These are phyloP conservation scores for Paedocypris micromegethes DNA, from an alignment of 2,797 vertebrate genomes.

Conservation along the genomic window DNA sequence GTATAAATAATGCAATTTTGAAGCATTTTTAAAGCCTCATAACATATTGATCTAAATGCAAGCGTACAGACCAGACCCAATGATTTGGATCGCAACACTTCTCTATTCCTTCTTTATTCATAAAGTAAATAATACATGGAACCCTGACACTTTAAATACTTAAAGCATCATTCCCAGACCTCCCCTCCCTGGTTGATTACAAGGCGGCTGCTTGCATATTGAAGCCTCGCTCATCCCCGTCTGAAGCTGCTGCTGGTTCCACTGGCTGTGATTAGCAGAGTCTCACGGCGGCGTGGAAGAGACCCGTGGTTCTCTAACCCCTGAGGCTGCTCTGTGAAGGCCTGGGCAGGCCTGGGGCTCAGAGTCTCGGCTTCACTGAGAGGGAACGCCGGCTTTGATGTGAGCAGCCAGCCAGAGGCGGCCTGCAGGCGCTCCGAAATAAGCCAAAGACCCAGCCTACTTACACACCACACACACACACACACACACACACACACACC, in stretches of 20 bases:
- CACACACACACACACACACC: constrained; percentile 9
- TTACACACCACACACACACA: constrained; percentile 13
- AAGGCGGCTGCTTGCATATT: constrained; percentile 29
- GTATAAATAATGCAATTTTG: constrained; percentile 22
- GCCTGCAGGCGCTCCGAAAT: constrained; percentile 53
- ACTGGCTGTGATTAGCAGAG: constrained; percentile 55
- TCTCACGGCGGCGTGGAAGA: constrained; percentile 54
- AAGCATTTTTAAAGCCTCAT: constrained; percentile 17
- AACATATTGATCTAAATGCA: constrained; percentile 33
- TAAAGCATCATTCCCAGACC: constrained; percentile 38
- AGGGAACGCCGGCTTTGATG: constrained; percentile 69
- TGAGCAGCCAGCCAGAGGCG: constrained; percentile 65
- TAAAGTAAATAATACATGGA: constrained; percentile 67
- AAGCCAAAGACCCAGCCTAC: constrained; percentile 48
- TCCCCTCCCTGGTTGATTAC: constrained; percentile 31
- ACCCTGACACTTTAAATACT: constrained; percentile 62
- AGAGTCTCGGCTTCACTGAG: constrained; percentile 67
- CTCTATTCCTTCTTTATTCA: constrained; percentile 55
- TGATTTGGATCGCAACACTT: constrained; percentile 27
- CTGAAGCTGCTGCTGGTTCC: constrained; percentile 33
- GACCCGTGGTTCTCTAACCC: constrained; percentile 50
- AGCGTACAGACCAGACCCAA: constrained; percentile 5
- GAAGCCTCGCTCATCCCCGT: constrained; percentile 21
- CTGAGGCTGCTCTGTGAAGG: constrained; percentile 65
- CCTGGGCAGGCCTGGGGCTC: constrained; percentile 60